Percentiles rank a stretch among this genome's conserved stretches.
Conservation (phyloP, 1,140 invertebrate species). For the Nymphalis io region DNA sequence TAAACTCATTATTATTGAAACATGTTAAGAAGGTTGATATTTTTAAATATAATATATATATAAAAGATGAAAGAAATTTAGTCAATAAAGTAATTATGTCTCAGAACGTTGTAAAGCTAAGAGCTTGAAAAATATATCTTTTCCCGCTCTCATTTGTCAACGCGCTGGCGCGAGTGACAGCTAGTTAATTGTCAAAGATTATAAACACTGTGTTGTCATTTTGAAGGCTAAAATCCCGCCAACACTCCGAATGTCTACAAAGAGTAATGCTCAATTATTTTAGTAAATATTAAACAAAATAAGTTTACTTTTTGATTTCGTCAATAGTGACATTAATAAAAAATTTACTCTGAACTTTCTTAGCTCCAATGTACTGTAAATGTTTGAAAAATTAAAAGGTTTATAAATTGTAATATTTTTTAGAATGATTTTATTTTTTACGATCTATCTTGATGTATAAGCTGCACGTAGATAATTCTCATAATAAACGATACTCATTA, state of each 20-base stretch:
- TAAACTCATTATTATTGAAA: not conserved
- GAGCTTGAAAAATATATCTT: conserved; percentile 27
- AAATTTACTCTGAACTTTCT: too few species aligned
- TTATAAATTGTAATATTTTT: too few species aligned
- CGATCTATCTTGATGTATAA: not conserved
- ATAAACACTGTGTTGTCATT: conserved; percentile 21
- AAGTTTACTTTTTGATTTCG: not conserved
- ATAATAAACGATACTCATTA: conserved; percentile 16
- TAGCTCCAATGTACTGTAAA: too few species aligned
- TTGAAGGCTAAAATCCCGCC: conserved; percentile 15
- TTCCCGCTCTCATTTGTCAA: conserved; percentile 29
- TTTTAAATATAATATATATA: not conserved
- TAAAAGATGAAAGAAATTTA: conserved; percentile 4
- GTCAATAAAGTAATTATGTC: conserved; percentile 3
- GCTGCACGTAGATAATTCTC: not conserved
- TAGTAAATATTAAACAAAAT: not conserved
- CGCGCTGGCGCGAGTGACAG: conserved; percentile 25
- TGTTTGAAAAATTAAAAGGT: too few species aligned
- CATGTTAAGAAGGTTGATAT: not conserved
- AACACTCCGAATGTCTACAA: not conserved
- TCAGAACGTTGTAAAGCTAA: conserved; percentile 8
- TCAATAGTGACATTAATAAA: not conserved
- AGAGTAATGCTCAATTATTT: not conserved
- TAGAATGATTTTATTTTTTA: too few species aligned
- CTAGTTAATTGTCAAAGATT: conserved; percentile 31